Conservation (phyloP, 2,888 invertebrate genomes). For the Torymus auratus region DNA sequence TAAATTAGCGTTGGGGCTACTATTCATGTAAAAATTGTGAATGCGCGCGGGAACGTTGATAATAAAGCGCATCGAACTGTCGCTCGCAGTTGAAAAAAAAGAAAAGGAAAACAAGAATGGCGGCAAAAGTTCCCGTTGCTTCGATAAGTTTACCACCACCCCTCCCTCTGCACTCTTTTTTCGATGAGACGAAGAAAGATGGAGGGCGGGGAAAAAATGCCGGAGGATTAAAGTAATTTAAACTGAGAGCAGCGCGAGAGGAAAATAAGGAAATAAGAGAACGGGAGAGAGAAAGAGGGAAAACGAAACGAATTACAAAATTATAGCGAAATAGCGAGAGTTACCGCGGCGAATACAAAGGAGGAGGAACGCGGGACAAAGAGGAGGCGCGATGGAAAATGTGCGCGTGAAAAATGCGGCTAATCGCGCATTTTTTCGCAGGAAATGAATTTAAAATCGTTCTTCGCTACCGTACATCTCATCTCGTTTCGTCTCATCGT, state of each 20-base stretch:
- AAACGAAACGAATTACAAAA: slow-evolving; percentile 40
- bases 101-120: not conserved
- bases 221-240: slow-evolving; percentile 49
- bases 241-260: slow-evolving; percentile 38
- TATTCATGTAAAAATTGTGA: not conserved
- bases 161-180: slow-evolving; percentile 7
- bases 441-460: no score
- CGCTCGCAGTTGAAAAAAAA: not conserved
- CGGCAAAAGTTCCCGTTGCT: not conserved
- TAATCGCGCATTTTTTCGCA: no score
- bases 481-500: no score
- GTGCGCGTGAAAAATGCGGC: no score
- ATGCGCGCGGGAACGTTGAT: not conserved
- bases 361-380: not conserved
- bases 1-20: no score
- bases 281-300: not conserved
- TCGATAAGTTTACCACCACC: no score
- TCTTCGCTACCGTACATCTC: no score
- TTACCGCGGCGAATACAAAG: slow-evolving; percentile 14
- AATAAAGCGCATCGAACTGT: not conserved
- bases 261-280: slow-evolving; percentile 28
- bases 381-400: no score
- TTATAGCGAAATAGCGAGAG: slow-evolving; percentile 34
- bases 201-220: not conserved
- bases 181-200: slow-evolving; percentile 10